A percentile compares a stretch with the other conserved stretches of the same genome.
Evolutionary conservation across 1,140 invertebrate species (phyloP).

Genomic region (Drosophila quadrilineata): DNA sequence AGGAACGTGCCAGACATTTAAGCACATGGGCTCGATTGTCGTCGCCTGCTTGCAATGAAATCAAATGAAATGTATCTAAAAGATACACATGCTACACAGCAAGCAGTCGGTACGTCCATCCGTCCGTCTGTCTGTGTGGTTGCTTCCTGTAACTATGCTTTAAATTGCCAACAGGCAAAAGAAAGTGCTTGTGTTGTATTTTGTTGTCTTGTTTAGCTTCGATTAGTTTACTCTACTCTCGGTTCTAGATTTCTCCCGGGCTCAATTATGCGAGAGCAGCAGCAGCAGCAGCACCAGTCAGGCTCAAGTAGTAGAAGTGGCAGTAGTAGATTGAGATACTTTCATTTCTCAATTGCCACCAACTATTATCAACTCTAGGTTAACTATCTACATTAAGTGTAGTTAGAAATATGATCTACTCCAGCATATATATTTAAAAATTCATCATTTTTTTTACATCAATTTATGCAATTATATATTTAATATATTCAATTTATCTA

Average conservation of each 20-base stretch:
- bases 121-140: constrained; percentile 15
- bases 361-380: no score
- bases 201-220: no score
- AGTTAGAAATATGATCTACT: no score
- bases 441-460: no score
- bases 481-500: no score
- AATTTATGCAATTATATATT: no score
- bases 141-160: constrained; percentile 68
- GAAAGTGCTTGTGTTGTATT: constrained; percentile 59
- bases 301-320: no score
- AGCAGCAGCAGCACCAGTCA: no score
- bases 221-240: constrained; percentile 31
- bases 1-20: constrained; percentile 49
- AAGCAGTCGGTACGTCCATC: not conserved
- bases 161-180: constrained; percentile 70
- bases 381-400: no score
- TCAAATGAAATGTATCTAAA: constrained; percentile 67
- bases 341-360: constrained; percentile 60
- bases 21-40: constrained; percentile 64
- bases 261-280: constrained; percentile 46
- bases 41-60: constrained; percentile 49
- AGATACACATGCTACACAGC: constrained; percentile 25
- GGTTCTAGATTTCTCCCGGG: constrained; percentile 71
- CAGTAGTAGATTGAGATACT: no score
- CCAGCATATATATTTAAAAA: no score